Percentiles rank a stretch among this genome's conserved stretches.
Conservation (phyloP, 2,113 vertebrate species). For the Megaceryle maxima region DNA sequence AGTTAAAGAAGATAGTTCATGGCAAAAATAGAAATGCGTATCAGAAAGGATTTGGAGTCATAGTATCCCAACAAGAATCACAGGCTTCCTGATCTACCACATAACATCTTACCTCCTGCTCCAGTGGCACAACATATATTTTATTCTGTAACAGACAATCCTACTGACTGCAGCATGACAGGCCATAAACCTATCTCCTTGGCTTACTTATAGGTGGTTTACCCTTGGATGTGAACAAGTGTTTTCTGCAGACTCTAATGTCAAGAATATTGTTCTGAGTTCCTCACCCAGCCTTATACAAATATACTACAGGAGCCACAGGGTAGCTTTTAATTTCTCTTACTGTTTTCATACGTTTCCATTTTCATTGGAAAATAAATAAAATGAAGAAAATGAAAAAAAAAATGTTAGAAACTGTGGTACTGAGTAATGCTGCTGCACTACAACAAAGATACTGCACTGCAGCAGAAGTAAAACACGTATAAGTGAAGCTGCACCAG, state of each 20-base stretch:
- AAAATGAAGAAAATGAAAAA: no score
- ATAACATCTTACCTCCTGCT: background rate
- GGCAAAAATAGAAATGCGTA: background rate
- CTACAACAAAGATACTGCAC: background rate
- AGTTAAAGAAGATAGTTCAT: background rate
- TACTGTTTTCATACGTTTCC: background rate
- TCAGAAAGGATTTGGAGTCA: background rate
- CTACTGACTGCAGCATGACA: background rate
- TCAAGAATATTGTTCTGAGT: background rate
- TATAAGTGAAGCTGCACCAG: background rate
- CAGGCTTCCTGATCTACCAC: background rate
- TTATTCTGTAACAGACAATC: background rate
- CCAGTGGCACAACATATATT: background rate
- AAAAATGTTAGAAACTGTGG: background rate
- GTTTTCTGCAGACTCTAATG: background rate
- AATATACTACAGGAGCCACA: background rate
- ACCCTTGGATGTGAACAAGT: background rate
- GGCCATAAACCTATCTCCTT: background rate
- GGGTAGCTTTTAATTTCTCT: background rate
- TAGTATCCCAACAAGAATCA: background rate
- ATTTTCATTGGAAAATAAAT: background rate
- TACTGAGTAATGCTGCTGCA: background rate
- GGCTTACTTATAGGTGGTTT: background rate
- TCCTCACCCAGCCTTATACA: background rate
- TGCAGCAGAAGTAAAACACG: background rate